Conservation (phyloP, 2,888 invertebrate species). For the Seira sanloemensis region DNA sequence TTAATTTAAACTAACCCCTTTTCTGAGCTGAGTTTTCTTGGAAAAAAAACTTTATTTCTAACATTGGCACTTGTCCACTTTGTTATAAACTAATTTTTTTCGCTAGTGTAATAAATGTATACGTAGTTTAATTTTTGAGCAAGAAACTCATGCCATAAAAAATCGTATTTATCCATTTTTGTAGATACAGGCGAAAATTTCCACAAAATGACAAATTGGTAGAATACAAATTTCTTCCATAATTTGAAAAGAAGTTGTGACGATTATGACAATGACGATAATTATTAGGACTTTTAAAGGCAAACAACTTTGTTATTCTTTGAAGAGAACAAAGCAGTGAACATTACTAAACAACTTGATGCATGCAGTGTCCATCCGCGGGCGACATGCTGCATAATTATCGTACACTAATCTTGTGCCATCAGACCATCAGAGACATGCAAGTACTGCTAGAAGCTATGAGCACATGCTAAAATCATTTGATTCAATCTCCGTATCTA, state of each 20-base stretch:
- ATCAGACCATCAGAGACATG: slow-evolving; percentile 28
- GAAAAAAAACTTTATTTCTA: not conserved
- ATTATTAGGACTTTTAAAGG: slow-evolving; percentile 51
- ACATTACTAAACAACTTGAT: not conserved
- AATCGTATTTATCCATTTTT: slow-evolving; percentile 29
- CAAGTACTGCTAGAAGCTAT: not conserved
- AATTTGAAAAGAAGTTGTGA: slow-evolving; percentile 7
- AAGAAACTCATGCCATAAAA: slow-evolving; percentile 5
- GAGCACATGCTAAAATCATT: not conserved
- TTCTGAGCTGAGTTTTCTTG: not conserved
- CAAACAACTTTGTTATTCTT: slow-evolving; percentile 43
- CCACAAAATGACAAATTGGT: slow-evolving; percentile 39
- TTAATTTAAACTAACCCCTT: not conserved
- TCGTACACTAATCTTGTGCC: slow-evolving; percentile 23
- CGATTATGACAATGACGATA: slow-evolving; percentile 30
- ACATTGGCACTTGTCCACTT: not conserved
- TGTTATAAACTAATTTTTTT: not conserved
- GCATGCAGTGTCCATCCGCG: slow-evolving; percentile 19
- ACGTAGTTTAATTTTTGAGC: not conserved
- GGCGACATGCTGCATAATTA: slow-evolving; percentile 52
- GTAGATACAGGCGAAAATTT: not conserved
- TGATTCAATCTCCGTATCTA: not conserved
- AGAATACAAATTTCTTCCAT: slow-evolving; percentile 17
- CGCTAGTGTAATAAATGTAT: not conserved
- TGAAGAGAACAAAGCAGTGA: not conserved